phyloP scores from a whole-genome alignment of 2,888 invertebrate species.

The Uloborus plumipes region DNA sequence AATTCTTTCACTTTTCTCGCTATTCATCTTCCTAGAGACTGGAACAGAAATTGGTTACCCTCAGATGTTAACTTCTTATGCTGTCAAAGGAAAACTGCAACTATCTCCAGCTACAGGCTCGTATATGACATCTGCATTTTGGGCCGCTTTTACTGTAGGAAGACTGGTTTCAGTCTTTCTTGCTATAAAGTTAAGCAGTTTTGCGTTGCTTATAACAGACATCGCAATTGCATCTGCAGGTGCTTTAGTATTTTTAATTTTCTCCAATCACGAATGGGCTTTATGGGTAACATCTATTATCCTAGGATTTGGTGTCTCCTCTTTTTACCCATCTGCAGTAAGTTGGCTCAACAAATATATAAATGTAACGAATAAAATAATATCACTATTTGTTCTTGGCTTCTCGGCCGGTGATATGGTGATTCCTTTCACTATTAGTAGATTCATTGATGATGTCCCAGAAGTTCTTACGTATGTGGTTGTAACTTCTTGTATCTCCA shows the following conservation, averaged over 20 bases:
- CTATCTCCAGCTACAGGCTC: constrained; percentile 71
- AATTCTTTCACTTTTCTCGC: constrained; percentile 70
- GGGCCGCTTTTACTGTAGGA: constrained; percentile 71
- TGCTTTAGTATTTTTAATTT: constrained; percentile 69
- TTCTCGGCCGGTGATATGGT: constrained; percentile 73
- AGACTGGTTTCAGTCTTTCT: constrained; percentile 71
- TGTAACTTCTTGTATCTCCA: constrained; percentile 63
- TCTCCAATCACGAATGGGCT: constrained; percentile 67
- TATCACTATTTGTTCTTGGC: constrained; percentile 72
- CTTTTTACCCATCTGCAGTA: constrained; percentile 73
- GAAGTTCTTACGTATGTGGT: constrained; percentile 71
- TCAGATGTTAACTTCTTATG: constrained; percentile 71
- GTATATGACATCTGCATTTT: constrained; percentile 71
- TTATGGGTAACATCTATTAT: constrained; percentile 72
- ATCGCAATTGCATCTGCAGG: constrained; percentile 69
- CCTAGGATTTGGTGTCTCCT: constrained; percentile 73
- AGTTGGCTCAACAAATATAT: constrained; percentile 73
- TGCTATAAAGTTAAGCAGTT: constrained; percentile 71
- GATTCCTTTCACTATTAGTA: constrained; percentile 71
- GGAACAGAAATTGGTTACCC: constrained; percentile 73
- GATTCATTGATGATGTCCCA: constrained; percentile 70
- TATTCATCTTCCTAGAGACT: constrained; percentile 72
- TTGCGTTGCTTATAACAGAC: constrained; percentile 71
- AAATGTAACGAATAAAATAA: constrained; percentile 72
- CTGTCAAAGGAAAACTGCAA: constrained; percentile 69